Percentiles rank a stretch among this genome's conserved stretches.
These are phyloP conservation scores for Dicycla oo DNA, from an alignment of 2,888 invertebrate genomes.

Conservation along the genomic window DNA sequence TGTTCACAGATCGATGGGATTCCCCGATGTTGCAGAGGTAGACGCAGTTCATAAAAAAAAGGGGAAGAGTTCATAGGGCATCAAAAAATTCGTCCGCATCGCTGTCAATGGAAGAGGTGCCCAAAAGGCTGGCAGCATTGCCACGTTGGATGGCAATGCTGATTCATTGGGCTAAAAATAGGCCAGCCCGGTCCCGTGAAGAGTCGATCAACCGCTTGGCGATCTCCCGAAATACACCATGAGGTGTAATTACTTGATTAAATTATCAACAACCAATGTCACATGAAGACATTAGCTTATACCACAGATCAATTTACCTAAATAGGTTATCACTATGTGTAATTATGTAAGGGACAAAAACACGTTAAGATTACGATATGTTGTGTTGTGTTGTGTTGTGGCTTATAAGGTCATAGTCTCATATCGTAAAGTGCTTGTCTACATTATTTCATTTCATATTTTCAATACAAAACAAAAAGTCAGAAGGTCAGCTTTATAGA, in stretches of 20 bases:
- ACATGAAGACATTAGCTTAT: background rate
- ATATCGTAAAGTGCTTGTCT: slow-evolving; percentile 60
- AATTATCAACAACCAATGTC: background rate
- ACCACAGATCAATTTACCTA: slow-evolving; percentile 11
- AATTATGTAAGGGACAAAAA: background rate
- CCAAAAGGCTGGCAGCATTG: too few relatives aligned
- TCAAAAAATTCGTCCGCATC: too few relatives aligned
- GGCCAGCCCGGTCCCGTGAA: too few relatives aligned
- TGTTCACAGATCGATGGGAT: too few relatives aligned
- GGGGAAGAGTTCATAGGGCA: too few relatives aligned
- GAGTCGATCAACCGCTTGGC: too few relatives aligned
- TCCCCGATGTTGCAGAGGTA: too few relatives aligned
- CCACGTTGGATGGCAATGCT: too few relatives aligned
- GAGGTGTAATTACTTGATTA: background rate
- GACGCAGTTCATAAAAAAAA: too few relatives aligned
- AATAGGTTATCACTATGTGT: background rate
- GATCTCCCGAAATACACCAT: too few relatives aligned
- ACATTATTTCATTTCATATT: slow-evolving; percentile 39
- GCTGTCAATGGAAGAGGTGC: too few relatives aligned
- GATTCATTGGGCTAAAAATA: too few relatives aligned
- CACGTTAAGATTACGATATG: slow-evolving; percentile 2
- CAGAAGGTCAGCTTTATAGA: slow-evolving; percentile 17
- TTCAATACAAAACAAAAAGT: background rate
- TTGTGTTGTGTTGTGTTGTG: slow-evolving; percentile 2
- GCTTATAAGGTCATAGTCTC: slow-evolving; percentile 30